phyloP scores from a whole-genome alignment of 2,797 vertebrate species.

The Babyrousa celebensis region DNA sequence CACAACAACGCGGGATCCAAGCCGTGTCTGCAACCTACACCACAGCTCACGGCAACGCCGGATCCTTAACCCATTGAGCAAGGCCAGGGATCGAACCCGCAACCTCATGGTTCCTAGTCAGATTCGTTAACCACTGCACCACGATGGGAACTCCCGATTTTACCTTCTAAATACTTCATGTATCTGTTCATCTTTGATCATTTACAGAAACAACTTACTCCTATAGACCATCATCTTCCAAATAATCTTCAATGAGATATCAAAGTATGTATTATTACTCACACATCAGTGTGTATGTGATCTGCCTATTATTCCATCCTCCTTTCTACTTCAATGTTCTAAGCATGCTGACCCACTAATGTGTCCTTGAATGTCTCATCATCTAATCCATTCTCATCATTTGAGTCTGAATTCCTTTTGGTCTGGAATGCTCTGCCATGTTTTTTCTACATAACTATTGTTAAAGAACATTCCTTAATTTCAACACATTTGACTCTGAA shows the following conservation, averaged over 20 bases:
- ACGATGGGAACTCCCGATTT: no score
- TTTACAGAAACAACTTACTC: not conserved
- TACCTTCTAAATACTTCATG: not conserved
- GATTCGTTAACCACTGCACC: no score
- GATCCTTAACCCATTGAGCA: no score
- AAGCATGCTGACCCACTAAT: not conserved
- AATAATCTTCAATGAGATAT: not conserved
- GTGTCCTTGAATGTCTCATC: not conserved
- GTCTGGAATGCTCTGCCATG: not conserved
- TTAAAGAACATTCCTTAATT: not conserved
- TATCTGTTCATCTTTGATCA: not conserved
- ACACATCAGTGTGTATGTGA: fast-evolving
- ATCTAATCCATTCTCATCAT: not conserved
- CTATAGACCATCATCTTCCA: not conserved
- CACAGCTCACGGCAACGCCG: no score
- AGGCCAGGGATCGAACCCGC: no score
- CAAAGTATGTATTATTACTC: not conserved
- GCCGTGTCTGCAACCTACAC: no score
- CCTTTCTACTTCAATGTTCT: not conserved
- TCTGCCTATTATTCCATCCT: not conserved
- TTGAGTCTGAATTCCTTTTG: not conserved
- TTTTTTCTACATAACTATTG: not conserved
- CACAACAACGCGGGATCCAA: no score
- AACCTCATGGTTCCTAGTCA: no score
- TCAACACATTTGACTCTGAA: not conserved